These are phyloP conservation scores for Meda fulgida DNA, from an alignment of 2,797 vertebrate genomes.

Conservation along the genomic window DNA sequence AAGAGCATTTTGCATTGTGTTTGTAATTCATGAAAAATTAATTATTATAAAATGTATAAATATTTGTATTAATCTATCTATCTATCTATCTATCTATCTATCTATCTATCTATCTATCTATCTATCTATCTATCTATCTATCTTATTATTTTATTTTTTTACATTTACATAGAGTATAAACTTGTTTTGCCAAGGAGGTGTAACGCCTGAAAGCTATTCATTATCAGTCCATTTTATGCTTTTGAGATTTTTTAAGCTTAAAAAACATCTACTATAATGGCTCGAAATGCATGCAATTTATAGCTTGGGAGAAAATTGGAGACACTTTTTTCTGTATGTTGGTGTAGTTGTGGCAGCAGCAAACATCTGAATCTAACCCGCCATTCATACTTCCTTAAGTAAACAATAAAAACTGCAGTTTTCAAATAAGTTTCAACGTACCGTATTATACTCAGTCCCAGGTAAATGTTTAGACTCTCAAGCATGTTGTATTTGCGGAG, in stretches of 20 bases:
- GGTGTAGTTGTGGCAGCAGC: neutral
- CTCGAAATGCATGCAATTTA: neutral
- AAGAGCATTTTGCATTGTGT: neutral
- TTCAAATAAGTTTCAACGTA: constrained; percentile 4
- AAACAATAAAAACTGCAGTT: neutral
- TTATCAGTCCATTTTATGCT: too few species aligned
- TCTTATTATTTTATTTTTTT: too few species aligned
- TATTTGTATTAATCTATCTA: neutral
- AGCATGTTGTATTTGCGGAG: neutral
- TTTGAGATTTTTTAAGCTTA: too few species aligned
- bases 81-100: too few species aligned
- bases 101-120: too few species aligned
- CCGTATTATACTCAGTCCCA: neutral
- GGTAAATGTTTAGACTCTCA: constrained; percentile 9
- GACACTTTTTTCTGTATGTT: neutral
- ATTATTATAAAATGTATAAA: neutral
- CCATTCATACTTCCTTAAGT: neutral
- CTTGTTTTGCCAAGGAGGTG: too few species aligned
- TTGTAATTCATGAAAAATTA: neutral
- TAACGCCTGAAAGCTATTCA: too few species aligned
- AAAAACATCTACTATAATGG: neutral
- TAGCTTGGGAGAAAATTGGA: neutral
- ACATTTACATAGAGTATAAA: too few species aligned
- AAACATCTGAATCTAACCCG: neutral
- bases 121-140: too few species aligned